A percentile compares a stretch with the other conserved stretches of the same genome.
Conservation (phyloP, 2,113 vertebrate genomes). For the Phylloscopus trochilus region DNA sequence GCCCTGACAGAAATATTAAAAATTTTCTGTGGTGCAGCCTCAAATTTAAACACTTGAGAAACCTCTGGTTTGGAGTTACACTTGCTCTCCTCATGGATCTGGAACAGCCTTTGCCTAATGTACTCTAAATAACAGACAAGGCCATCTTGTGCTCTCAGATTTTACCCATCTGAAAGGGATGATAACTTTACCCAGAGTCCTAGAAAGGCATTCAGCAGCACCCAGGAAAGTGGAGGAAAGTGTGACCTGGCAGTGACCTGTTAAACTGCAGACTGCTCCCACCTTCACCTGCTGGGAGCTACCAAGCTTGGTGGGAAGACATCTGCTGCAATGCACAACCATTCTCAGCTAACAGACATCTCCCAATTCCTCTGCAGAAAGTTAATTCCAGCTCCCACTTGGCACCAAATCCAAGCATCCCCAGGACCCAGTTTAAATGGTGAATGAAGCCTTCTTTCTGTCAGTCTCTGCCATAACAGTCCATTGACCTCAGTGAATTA, state of each 20-base stretch:
- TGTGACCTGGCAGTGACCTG: neutral
- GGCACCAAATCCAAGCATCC: neutral
- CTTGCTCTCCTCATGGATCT: neutral
- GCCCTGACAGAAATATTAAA: neutral
- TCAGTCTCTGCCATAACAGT: neutral
- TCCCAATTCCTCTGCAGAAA: neutral
- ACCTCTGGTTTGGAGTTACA: neutral
- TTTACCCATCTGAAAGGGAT: neutral
- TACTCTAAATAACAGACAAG: neutral
- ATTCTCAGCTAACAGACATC: neutral
- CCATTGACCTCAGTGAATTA: conserved; percentile 24
- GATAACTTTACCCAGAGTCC: neutral
- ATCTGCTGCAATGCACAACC: neutral
- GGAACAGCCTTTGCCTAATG: neutral
- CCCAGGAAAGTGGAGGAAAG: neutral
- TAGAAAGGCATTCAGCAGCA: neutral
- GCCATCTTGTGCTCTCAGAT: neutral
- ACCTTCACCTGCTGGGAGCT: neutral
- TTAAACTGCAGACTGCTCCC: neutral
- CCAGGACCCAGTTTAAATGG: neutral
- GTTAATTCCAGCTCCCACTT: neutral
- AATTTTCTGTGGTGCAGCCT: neutral
- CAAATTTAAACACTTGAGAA: neutral
- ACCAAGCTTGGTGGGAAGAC: neutral
- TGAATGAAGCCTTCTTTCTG: neutral